Base-by-base conservation (phyloP, 1,140 invertebrate genomes). In the Eciton burchellii region DNA sequence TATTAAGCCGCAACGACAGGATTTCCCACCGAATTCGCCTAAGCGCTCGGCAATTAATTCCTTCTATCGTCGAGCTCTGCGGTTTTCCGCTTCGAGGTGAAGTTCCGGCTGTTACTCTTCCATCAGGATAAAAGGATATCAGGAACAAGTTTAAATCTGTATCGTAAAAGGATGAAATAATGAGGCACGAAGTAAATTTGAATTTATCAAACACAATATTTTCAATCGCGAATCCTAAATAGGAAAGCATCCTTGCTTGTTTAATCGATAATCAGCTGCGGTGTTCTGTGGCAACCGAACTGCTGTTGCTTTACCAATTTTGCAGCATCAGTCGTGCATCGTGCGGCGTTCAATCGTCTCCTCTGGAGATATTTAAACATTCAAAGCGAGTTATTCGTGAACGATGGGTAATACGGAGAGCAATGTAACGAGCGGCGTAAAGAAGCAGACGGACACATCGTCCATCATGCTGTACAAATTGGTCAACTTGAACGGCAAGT, bases 401-500 rank as follows among this genome's bases (percentile, higher is more conserved):
- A 92, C 93, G 66, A 98, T 98, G 98, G 98, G 98, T 89, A 98
- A 98, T 95, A 97, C 98, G 2, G 97, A 98, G 89, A 98, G 97
- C 89, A 98, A 98, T 94, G 98, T 98, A 9, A 97, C 97, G 0
- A 98, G 97, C 92, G 97, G 97, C 65, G 97, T 98, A 0, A 98
- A 98, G 92, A 98, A 98, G 85, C 98, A 98, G 91, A 97, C 97
- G 0, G 97, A 97, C 45, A 96, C 96, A 14, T 97, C 97, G 0
- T 95, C 96, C 12, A 96, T 97, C 90, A 94, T 96, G 66, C 95
- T 98, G 81, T 98, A 98, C 90, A 97, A 97, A 92, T 94, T 98
- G 63, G 96, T 97, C 0, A 97, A 98, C 93, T 92, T 98, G 35
- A 98, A 98, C 96, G 97, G 97, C 97, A 93, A 92, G 54, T n/a